phyloP scores from a whole-genome alignment of 2,888 invertebrate genomes.

The Cephus nigrinus region DNA sequence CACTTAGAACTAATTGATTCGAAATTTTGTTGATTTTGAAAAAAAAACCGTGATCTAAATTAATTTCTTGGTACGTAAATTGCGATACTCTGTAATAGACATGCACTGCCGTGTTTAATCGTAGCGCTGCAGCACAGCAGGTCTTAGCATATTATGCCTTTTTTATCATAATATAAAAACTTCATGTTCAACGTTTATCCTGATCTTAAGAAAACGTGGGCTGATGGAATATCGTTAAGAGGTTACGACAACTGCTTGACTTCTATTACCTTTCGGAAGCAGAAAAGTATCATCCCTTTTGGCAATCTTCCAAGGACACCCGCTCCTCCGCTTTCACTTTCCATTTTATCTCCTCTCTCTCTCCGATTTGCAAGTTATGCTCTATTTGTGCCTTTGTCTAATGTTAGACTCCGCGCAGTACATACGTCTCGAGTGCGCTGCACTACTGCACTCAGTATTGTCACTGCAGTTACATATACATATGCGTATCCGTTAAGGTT shows the following conservation, averaged over 20 bases:
- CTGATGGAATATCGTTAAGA: background rate
- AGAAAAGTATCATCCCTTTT: background rate
- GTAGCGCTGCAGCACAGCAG: no score
- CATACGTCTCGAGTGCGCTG: slow-evolving; percentile 19
- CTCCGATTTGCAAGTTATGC: slow-evolving; percentile 54
- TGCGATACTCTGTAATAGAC: no score
- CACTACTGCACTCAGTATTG: slow-evolving; percentile 7
- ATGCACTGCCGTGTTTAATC: no score
- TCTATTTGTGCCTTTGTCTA: slow-evolving; percentile 59
- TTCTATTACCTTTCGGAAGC: background rate
- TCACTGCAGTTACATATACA: background rate
- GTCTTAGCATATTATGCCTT: background rate
- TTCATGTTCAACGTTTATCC: background rate
- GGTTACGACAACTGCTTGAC: background rate
- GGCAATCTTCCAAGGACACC: background rate
- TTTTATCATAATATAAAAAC: background rate
- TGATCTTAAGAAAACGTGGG: background rate
- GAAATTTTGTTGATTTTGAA: no score
- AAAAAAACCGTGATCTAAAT: no score
- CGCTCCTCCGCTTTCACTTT: background rate
- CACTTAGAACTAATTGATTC: no score
- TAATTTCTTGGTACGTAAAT: no score
- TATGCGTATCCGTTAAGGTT: background rate
- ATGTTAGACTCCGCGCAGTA: slow-evolving; percentile 45
- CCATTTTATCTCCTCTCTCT: slow-evolving; percentile 3